These are phyloP conservation scores for Echiichthys vipera DNA, from an alignment of 2,797 vertebrate genomes.

Conservation along the genomic window DNA sequence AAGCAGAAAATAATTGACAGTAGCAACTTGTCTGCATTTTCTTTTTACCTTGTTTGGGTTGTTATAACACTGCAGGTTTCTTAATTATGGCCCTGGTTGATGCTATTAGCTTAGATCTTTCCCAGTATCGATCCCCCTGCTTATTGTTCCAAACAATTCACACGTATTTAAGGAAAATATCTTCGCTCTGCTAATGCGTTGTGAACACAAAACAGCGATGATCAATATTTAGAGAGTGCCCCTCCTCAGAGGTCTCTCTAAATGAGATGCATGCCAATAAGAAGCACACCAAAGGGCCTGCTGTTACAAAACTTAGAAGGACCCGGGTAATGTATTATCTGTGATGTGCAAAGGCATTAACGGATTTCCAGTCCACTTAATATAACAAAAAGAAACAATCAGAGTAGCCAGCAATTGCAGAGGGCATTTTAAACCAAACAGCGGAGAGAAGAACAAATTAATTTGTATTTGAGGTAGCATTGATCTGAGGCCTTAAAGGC, in stretches of 20 bases:
- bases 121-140: conserved; percentile 50
- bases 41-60: conserved; percentile 17
- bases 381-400: conserved; percentile 61
- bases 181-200: conserved; percentile 57
- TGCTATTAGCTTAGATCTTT: conserved; percentile 60
- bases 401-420: conserved; percentile 65
- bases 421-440: conserved; percentile 74
- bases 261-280: conserved; percentile 53
- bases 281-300: conserved; percentile 41
- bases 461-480: conserved; percentile 79
- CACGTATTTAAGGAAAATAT: conserved; percentile 58
- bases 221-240: conserved; percentile 58
- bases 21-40: conserved; percentile 39
- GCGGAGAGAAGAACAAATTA: conserved; percentile 75
- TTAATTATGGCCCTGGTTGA: conserved; percentile 42
- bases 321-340: conserved; percentile 58
- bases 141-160: conserved; percentile 66
- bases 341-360: conserved; percentile 60
- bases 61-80: conserved; percentile 21
- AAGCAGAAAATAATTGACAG: conserved; percentile 66
- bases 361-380: conserved; percentile 67
- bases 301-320: conserved; percentile 54
- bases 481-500: conserved; percentile 75
- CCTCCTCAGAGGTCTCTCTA: conserved; percentile 46
- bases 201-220: conserved; percentile 58